Base-by-base conservation (phyloP, 2,888 invertebrate genomes). In the Dilophus febrilis region DNA sequence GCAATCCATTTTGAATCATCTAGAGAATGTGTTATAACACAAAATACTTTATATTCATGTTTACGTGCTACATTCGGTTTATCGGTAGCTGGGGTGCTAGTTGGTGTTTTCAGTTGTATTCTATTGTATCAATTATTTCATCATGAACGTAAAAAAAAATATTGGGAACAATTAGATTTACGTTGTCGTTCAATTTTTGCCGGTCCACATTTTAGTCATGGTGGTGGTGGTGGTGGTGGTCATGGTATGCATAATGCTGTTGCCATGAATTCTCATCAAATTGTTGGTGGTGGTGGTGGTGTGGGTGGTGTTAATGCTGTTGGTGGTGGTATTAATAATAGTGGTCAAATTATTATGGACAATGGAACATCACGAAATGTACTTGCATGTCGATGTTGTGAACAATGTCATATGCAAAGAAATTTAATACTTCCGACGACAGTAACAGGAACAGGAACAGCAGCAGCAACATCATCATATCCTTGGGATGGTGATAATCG, bases 111-210 rank as follows among this genome's bases (percentile, higher is more conserved):
- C 58, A 85, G 87, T 47, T 85, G 86, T 54, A 35, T 42, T 29
- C 34, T 41, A 45, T 41, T 45, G 14, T 41, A 44, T 42, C 43
- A 42, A 37, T 40, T 45, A 56, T 63, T 4, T 54, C 86, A 87
- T 48, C 90, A 90, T 55, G 90, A 90, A 61, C 78, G 85, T 45
- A 90, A 90, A 66, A 90, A 88, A 64, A 87, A 86, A 80, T 90
- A 90, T 59, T 90, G 90, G 88, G 87, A 87, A 52, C 87, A 90
- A 63, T 55, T 90, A 58, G 88, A 88, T 57, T 60, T 87, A 39
- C 68, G 86, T 41, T 84, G 88, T 57, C 68, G 87, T 44, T 82
- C 85, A 1, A 59, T 88, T 42, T 86, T 86, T 51, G 60, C 63
- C 44, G 52, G 50, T 48, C 63, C 55, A 49, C 65, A 54, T 45